Base-by-base conservation (phyloP, 2,888 invertebrate genomes). In the Drosophila anomalata region DNA sequence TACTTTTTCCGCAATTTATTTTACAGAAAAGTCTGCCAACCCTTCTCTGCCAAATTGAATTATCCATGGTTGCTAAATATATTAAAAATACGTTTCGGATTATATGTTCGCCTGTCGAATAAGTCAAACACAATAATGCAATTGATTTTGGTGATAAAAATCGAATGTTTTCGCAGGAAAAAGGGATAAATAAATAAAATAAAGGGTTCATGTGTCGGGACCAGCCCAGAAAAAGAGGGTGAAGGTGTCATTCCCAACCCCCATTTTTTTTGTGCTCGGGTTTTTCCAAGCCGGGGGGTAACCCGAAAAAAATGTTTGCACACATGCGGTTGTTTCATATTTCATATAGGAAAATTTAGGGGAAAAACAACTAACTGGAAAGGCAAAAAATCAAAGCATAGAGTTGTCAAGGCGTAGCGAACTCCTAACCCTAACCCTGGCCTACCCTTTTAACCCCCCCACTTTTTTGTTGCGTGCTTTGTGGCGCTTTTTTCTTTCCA, bases 91-190 rank as follows among this genome's bases (percentile, higher is more conserved):
- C 61, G 70, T 47, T 68, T 52, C 47, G 58, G 31, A 39, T 65
- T 55, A 31, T 24, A 20, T 58, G 41, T 57, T 56, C 9, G 41
- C 42, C 42, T 31, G 71, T 67, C 57, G 52, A 65, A 68, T 63
- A 77, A 77, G 67, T 69, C 83, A 73, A 82, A 79, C 72, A 82
- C 83, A 86, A 84, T 86, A 80, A 88, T 80, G 81, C 85, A 88
- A 84, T 88, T 87, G 88, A 85, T 88, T 86, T 82, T 86, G 76
- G 77, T 79, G 87, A 84, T 87, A 87, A 88, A 88, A 85, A 87
- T 84, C 87, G 74, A 79, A 79, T 73, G 78, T 88, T 76, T 88
- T 79, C 48, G 24, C 74, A 56, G 60, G 53, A 65, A 51, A 66
- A 66, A 84, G 63, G 79, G 83, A 82, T 60, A 74, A 54, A 65